Evolutionary conservation across 2,113 vertebrate species (phyloP), one percentile per base, ranked within the genome.

Genomic region (Solea senegalensis): DNA sequence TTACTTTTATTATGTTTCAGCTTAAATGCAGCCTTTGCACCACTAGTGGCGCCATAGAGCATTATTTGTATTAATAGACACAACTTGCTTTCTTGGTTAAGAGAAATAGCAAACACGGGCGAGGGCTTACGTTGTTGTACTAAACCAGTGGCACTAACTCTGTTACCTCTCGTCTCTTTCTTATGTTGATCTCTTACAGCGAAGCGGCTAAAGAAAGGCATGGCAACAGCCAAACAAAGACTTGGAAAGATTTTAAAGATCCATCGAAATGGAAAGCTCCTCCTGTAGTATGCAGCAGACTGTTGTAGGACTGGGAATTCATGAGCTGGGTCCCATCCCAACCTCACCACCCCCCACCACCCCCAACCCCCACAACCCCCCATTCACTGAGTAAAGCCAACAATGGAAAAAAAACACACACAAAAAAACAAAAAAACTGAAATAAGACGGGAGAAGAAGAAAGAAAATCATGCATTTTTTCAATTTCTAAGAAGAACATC

Each of bases 181-280:
- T 75, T n/a, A 34, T 34, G 34, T 34, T 34, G 34, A 34, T 81
- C 8, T 63, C 27, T 9, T 86, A 14, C 92, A 98, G 98, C 96
- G 52, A 99, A 99, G 93, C 95, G 97, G 89, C 95, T 96, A 93
- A 98, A 97, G 95, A 99, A 99, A 95, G 98, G 98, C 89, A 98
- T 99, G 98, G 98, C 98, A 44, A 99, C 98, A 13, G 97, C 98
- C 90, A 99, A 99, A 94, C 98, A 99, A 93, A 97, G 98, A 96
- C 98, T 99, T 65, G 96, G 98, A 91, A 99, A 98, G 94, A 99
- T 99, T 91, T 93, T 99, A 95, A 99, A 99, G 94, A 99, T 99
- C 88, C 98, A 98, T 91, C 95, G 97, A 91, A 99, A 99, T 0
- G 97, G 98, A 76, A 98, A 98, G 87, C 95, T 99, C 84, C 96